Conservation (phyloP, 2,113 vertebrate genomes). For the Raja brachyura region DNA sequence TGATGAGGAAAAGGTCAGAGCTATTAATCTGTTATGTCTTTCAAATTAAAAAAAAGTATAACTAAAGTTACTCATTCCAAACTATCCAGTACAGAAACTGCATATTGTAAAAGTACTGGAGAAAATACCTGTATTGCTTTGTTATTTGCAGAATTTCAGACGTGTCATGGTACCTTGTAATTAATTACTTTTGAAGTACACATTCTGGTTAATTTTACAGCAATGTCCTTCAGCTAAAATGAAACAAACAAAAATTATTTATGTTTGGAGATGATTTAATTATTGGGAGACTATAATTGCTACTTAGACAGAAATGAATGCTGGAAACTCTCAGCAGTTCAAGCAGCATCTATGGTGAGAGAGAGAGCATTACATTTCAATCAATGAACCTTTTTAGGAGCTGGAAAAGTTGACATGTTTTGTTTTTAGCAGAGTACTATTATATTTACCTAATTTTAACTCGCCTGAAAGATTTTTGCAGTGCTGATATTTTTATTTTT, state of each 20-base stretch:
- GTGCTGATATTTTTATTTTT: background rate
- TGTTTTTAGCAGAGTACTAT: too few relatives aligned
- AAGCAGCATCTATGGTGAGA: too few relatives aligned
- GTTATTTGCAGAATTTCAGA: background rate
- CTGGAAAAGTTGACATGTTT: too few relatives aligned
- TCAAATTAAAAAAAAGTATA: background rate
- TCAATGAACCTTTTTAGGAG: too few relatives aligned
- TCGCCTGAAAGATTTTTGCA: too few relatives aligned
- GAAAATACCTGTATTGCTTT: background rate
- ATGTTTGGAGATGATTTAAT: background rate
- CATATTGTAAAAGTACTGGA: background rate
- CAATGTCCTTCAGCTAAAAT: too few relatives aligned
- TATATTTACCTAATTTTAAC: too few relatives aligned
- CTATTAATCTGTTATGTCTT: background rate
- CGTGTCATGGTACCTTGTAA: background rate
- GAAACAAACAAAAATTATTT: background rate
- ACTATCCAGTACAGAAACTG: background rate
- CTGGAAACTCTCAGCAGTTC: too few relatives aligned
- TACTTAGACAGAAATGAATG: background rate
- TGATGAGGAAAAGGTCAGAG: background rate
- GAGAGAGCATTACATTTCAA: too few relatives aligned
- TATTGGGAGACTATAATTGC: background rate
- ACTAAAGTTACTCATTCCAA: background rate
- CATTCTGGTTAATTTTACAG: background rate
- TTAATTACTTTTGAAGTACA: background rate